Conservation (phyloP, 2,888 invertebrate genomes). For the Diarsia brunnea region DNA sequence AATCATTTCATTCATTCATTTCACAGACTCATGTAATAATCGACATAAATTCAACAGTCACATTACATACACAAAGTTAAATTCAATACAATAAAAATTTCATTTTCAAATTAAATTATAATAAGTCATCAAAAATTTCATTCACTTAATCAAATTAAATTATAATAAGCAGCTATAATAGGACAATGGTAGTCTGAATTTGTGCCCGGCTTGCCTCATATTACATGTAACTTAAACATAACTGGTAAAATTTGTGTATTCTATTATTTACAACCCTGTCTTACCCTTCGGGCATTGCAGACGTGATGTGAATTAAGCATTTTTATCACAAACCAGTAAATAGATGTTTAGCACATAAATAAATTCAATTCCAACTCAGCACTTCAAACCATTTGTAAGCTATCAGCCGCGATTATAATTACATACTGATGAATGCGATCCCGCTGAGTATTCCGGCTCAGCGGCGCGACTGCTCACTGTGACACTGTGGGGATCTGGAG, state of each 20-base stretch:
- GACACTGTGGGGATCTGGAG: constrained; percentile 13
- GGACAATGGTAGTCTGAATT: too few species aligned
- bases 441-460: constrained; percentile 22
- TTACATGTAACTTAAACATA: background rate
- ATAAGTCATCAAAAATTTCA: too few species aligned
- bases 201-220: too few species aligned
- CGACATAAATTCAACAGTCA: too few species aligned
- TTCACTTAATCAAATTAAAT: too few species aligned
- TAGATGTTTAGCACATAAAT: background rate
- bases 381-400: constrained; percentile 1
- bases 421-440: constrained; percentile 17
- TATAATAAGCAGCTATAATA: too few species aligned
- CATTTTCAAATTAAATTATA: too few species aligned
- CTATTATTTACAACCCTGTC: background rate
- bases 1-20: too few species aligned
- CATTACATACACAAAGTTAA: too few species aligned
- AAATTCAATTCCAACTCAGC: background rate
- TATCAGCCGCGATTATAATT: background rate
- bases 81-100: too few species aligned
- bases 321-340: background rate
- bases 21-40: too few species aligned
- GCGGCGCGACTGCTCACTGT: constrained; percentile 11
- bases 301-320: background rate
- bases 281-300: background rate
- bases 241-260: background rate